Evolutionary conservation across 2,888 invertebrate species (phyloP).

Genomic region (Thecocarcelia acutangulata): DNA sequence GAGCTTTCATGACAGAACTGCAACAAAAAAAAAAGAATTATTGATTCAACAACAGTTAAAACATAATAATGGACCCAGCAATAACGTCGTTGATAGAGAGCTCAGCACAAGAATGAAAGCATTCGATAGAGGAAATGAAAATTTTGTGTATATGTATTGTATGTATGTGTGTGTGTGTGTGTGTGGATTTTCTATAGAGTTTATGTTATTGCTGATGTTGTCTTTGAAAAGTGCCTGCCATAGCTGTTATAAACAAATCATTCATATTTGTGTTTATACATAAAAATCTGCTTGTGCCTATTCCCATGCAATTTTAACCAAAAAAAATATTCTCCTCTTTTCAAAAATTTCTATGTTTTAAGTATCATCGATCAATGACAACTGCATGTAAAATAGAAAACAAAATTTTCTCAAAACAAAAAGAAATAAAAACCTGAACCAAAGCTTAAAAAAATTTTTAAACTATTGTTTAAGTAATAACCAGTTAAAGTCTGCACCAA

Average conservation of each 20-base stretch:
- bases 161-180: too few species aligned
- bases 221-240: slow-evolving; percentile 59
- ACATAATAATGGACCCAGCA: slow-evolving; percentile 29
- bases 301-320: slow-evolving; percentile 21
- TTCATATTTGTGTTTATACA: neutral
- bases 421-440: slow-evolving; percentile 12
- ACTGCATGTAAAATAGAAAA: slow-evolving; percentile 59
- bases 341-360: slow-evolving; percentile 46
- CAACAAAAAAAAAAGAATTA: neutral
- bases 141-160: neutral
- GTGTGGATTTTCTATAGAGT: too few species aligned
- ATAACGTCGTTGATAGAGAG: slow-evolving; percentile 37
- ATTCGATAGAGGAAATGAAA: slow-evolving; percentile 21
- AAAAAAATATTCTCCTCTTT: slow-evolving; percentile 1
- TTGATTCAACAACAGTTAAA: slow-evolving; percentile 15
- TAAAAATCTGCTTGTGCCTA: slow-evolving; percentile 31
- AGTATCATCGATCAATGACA: slow-evolving; percentile 69
- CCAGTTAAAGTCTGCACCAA: slow-evolving; percentile 37
- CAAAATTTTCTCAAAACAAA: slow-evolving; percentile 7
- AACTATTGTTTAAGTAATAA: slow-evolving; percentile 22
- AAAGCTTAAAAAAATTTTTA: slow-evolving; percentile 20
- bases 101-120: slow-evolving; percentile 26
- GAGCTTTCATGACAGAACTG: neutral
- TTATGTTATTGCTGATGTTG: slow-evolving; percentile 35
- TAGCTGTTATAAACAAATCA: slow-evolving; percentile 40